Percentiles rank a stretch among this genome's conserved stretches.
phyloP scores from a whole-genome alignment of 2,888 invertebrate genomes.

The Polietes domitor region DNA sequence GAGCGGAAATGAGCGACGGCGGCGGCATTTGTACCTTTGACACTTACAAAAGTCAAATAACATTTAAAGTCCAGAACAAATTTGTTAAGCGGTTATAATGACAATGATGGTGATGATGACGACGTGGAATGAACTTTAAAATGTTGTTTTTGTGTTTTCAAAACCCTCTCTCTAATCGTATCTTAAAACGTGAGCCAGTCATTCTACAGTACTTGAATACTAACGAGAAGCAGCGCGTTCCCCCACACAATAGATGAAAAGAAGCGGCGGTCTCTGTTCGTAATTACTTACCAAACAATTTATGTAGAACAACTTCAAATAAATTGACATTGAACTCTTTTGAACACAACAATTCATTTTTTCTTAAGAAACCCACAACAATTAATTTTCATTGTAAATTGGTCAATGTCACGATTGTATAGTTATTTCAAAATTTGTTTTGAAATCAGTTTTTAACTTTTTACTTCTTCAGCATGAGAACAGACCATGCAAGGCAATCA shows the following conservation, averaged over 20 bases:
- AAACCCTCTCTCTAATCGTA: not conserved
- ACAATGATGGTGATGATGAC: too few relatives aligned
- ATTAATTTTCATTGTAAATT: not conserved
- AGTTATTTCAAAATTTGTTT: not conserved
- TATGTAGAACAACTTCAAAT: not conserved
- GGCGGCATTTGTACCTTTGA: not conserved
- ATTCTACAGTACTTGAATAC: not conserved
- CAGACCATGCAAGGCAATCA: too few relatives aligned
- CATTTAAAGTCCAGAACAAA: not conserved
- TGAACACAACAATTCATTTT: not conserved
- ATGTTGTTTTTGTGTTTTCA: not conserved
- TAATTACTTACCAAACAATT: not conserved
- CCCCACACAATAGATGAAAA: not conserved
- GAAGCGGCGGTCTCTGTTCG: too few relatives aligned
- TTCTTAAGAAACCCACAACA: not conserved
- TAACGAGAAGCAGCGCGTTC: not conserved
- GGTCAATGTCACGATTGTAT: not conserved
- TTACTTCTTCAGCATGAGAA: too few relatives aligned
- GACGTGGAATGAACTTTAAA: not conserved
- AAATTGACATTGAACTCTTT: conserved; percentile 5
- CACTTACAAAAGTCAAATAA: not conserved
- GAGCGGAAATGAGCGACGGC: conserved; percentile 12
- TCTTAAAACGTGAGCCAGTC: not conserved
- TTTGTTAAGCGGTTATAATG: not conserved
- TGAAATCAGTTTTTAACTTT: not conserved